phyloP scores from a whole-genome alignment of 2,888 invertebrate species.

The Boloria selene region DNA sequence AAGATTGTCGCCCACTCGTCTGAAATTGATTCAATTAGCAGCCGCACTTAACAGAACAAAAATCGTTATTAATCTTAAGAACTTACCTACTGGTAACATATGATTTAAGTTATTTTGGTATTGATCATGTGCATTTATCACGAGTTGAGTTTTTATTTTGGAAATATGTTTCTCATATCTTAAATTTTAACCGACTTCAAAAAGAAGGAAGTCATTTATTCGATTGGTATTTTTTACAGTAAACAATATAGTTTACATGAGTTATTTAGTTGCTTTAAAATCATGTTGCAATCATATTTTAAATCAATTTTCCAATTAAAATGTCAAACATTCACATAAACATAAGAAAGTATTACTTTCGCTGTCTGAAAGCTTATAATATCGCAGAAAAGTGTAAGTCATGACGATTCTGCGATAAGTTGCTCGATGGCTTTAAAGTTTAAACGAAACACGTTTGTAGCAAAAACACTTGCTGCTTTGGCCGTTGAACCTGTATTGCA shows the following conservation, averaged over 20 bases:
- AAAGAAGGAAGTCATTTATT: too few relatives aligned
- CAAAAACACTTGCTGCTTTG: conserved; percentile 34
- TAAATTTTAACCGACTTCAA: too few relatives aligned
- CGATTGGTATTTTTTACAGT: too few relatives aligned
- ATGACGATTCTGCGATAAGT: conserved; percentile 17
- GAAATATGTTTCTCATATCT: neutral
- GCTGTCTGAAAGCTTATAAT: neutral
- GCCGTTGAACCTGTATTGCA: conserved; percentile 32
- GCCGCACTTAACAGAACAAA: conserved; percentile 22
- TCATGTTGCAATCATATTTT: too few relatives aligned
- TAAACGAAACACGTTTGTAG: conserved; percentile 36
- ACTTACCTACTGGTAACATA: neutral
- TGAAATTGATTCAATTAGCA: conserved; percentile 42
- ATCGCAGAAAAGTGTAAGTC: conserved; percentile 4
- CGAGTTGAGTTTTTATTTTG: too few relatives aligned
- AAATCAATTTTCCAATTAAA: too few relatives aligned
- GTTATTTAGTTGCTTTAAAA: too few relatives aligned
- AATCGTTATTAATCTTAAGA: conserved; percentile 19
- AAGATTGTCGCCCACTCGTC: conserved; percentile 51
- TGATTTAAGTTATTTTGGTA: neutral
- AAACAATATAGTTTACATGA: too few relatives aligned
- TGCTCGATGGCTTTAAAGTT: conserved; percentile 24
- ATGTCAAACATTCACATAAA: too few relatives aligned
- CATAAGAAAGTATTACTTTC: neutral
- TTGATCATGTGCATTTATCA: too few relatives aligned